Conservation (phyloP, 1,140 invertebrate species). For the Brachionus manjavacas region DNA sequence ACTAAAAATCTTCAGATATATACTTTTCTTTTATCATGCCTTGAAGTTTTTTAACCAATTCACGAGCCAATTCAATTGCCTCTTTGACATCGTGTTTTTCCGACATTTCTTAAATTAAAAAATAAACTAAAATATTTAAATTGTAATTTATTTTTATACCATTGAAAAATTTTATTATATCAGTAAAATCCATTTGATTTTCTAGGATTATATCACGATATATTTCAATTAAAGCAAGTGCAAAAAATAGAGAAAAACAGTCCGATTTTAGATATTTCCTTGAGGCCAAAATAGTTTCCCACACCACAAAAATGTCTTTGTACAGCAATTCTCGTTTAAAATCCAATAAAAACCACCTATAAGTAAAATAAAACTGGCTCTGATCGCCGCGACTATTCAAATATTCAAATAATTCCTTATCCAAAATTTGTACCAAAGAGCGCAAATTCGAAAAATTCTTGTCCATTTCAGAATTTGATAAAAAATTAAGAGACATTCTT, state of each 20-base stretch:
- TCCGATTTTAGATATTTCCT: neutral
- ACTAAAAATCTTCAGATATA: neutral
- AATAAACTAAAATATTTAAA: neutral
- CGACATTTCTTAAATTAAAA: constrained; percentile 78
- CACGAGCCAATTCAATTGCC: constrained; percentile 73
- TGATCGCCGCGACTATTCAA: constrained; percentile 6
- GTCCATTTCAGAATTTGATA: neutral
- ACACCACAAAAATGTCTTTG: constrained; percentile 30
- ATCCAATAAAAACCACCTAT: constrained; percentile 42
- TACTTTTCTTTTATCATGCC: constrained; percentile 73
- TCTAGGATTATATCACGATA: constrained; percentile 42
- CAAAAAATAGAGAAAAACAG: constrained; percentile 21
- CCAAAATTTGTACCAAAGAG: constrained; percentile 22
- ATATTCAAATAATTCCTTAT: constrained; percentile 20
- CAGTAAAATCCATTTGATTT: constrained; percentile 41
- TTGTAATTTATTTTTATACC: neutral
- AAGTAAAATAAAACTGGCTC: constrained; percentile 41
- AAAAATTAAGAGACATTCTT: constrained; percentile 26
- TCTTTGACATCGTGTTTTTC: constrained; percentile 79
- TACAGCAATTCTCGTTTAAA: constrained; percentile 42
- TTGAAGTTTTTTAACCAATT: constrained; percentile 78
- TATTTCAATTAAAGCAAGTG: constrained; percentile 23
- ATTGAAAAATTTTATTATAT: constrained; percentile 42
- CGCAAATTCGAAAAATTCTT: constrained; percentile 6
- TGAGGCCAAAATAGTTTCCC: constrained; percentile 19